A percentile compares a stretch with the other conserved stretches of the same genome.
These are phyloP conservation scores for Anoplophora glabripennis DNA, from an alignment of 1,140 invertebrate species.

Conservation along the genomic window DNA sequence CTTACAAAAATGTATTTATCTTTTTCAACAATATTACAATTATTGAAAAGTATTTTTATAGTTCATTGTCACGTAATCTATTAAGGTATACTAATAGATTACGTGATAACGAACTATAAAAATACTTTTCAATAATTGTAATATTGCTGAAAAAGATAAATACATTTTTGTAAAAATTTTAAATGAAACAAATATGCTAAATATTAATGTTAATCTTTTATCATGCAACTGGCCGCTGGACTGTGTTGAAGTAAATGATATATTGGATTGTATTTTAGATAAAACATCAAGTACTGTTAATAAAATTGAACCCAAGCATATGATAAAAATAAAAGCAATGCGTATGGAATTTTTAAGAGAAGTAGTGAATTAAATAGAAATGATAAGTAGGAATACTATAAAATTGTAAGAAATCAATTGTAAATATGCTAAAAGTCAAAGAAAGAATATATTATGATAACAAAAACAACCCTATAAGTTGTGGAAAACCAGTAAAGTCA, in stretches of 20 bases:
- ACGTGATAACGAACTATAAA: neutral
- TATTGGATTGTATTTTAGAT: neutral
- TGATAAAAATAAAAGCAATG: neutral
- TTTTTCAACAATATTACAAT: too few relatives aligned
- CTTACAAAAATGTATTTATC: too few relatives aligned
- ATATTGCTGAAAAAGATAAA: too few relatives aligned
- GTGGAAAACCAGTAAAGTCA: neutral
- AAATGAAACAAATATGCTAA: too few relatives aligned
- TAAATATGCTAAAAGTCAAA: conserved; percentile 1
- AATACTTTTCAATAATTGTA: neutral
- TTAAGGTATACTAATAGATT: neutral
- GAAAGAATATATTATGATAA: neutral
- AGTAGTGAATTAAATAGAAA: neutral
- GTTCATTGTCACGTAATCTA: neutral
- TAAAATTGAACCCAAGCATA: neutral
- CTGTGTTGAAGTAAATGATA: neutral
- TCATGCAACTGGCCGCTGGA: neutral
- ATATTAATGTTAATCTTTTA: neutral
- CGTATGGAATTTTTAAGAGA: neutral
- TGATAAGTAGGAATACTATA: neutral
- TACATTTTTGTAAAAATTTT: too few relatives aligned
- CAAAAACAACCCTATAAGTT: neutral
- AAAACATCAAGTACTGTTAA: neutral
- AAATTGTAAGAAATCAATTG: neutral
- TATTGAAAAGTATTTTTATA: neutral